phyloP scores from a whole-genome alignment of 2,888 invertebrate genomes.

The Agrypnus murinus region DNA sequence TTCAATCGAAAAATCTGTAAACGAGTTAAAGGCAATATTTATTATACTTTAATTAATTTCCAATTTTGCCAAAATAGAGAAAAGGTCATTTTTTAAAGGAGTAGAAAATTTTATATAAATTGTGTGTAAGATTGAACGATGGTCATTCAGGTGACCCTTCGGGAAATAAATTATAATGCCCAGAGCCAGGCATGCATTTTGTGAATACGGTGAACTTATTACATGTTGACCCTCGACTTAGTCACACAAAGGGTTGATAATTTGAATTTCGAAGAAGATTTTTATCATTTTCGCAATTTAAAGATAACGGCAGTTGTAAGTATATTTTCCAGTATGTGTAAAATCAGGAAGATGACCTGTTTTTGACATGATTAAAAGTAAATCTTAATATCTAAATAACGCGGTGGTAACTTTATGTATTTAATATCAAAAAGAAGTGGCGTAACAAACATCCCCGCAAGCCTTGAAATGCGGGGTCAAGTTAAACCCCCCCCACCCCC shows the following conservation, averaged over 20 bases:
- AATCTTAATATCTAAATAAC: too few species aligned
- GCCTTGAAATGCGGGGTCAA: too few species aligned
- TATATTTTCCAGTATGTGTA: too few species aligned
- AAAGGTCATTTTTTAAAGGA: background rate
- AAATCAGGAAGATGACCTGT: too few species aligned
- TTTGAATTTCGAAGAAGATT: background rate
- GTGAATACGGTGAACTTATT: conserved; percentile 3
- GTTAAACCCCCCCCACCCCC: too few species aligned
- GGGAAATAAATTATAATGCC: conserved; percentile 11
- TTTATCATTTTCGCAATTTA: background rate
- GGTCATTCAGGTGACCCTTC: conserved; percentile 8
- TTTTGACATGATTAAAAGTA: too few species aligned
- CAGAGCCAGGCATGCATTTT: background rate
- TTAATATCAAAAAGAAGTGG: too few species aligned
- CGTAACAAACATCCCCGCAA: too few species aligned
- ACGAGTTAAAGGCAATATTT: too few species aligned
- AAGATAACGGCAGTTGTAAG: background rate
- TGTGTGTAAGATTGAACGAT: background rate
- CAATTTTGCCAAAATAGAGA: background rate
- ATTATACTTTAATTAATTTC: background rate
- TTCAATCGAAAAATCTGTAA: too few species aligned
- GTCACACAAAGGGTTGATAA: background rate
- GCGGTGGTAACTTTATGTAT: too few species aligned
- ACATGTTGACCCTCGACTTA: conserved; percentile 2
- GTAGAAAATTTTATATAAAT: background rate